A percentile compares a stretch with the other conserved stretches of the same genome.
phyloP scores from a whole-genome alignment of 2,113 vertebrate genomes.

The Odocoileus virginianus region DNA sequence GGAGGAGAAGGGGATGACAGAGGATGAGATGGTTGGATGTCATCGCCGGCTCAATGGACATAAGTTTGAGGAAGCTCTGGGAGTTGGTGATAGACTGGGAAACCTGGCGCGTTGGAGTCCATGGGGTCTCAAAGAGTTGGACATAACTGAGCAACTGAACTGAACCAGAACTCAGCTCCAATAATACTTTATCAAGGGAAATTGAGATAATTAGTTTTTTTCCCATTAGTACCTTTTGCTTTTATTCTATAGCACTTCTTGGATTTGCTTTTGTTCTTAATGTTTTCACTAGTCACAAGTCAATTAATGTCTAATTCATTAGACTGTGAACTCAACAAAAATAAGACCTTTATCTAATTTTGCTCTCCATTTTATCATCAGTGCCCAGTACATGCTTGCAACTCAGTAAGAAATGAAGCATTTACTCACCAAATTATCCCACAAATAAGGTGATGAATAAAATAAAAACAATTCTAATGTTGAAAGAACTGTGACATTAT shows the following conservation, averaged over 20 bases:
- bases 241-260: background rate
- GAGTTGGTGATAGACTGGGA: background rate
- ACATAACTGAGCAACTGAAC: background rate
- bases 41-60: accelerated
- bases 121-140: accelerated
- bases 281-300: background rate
- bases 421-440: background rate
- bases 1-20: background rate
- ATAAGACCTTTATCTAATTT: background rate
- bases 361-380: background rate
- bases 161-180: background rate
- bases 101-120: accelerated
- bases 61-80: background rate
- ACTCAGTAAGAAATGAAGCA: background rate
- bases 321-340: background rate
- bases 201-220: background rate
- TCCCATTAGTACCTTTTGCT: background rate
- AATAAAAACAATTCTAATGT: background rate
- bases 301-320: background rate
- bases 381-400: background rate
- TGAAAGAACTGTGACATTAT: background rate
- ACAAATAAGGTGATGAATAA: background rate
- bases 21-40: background rate
- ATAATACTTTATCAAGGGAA: background rate
- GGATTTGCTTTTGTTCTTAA: background rate